phyloP scores from a whole-genome alignment of 2,797 vertebrate species.

The Rhinophrynus dorsalis region DNA sequence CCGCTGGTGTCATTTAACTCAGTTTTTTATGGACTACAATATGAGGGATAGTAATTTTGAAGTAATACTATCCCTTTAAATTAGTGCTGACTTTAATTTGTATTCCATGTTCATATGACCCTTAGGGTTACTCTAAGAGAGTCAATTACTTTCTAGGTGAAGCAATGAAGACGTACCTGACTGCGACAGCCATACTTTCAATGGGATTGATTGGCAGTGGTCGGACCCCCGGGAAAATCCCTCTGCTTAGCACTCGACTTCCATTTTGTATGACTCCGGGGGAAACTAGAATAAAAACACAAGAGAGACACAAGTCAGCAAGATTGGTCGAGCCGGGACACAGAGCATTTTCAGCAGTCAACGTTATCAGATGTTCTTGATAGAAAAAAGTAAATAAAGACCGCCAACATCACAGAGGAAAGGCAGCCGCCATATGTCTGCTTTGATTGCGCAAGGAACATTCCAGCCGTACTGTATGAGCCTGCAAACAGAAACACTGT shows the following conservation, averaged over 20 bases:
- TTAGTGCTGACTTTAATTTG: no score
- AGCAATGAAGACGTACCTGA: constrained; percentile 75
- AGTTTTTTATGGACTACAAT: no score
- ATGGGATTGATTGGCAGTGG: constrained; percentile 89
- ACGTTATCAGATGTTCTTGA: neutral
- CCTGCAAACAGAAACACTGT: neutral
- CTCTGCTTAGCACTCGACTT: constrained; percentile 85
- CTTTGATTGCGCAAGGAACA: neutral
- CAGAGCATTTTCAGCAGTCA: neutral
- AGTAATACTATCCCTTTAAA: no score
- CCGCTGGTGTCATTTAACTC: no score
- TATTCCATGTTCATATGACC: no score
- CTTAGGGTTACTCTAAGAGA: no score
- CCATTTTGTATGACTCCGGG: constrained; percentile 94
- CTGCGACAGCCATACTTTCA: constrained; percentile 84
- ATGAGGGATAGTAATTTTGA: no score
- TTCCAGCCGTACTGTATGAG: neutral
- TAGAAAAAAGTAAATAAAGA: neutral
- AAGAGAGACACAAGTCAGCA: neutral
- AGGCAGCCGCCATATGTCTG: neutral
- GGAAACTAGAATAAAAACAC: constrained; percentile 73
- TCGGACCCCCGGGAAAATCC: constrained; percentile 89
- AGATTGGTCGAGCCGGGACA: no score
- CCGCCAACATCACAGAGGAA: neutral
- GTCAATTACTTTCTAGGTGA: no score